These are phyloP conservation scores for Australoheros facetus DNA, from an alignment of 2,797 vertebrate species.

Conservation along the genomic window DNA sequence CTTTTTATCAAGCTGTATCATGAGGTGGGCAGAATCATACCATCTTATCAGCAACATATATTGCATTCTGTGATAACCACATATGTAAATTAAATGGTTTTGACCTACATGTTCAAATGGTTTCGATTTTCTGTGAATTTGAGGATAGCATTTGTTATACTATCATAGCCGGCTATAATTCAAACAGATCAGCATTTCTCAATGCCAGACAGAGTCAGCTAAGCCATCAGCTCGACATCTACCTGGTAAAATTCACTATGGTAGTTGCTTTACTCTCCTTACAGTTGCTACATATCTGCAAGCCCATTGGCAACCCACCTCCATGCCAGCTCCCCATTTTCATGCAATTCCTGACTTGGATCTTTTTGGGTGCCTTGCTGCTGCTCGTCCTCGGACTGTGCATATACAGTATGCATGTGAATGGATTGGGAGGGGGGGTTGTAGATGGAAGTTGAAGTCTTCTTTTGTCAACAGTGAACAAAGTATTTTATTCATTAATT, in stretches of 20 bases:
- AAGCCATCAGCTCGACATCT: background rate
- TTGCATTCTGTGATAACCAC: too few species aligned
- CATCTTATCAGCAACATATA: background rate
- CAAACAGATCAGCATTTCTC: background rate
- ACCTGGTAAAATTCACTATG: background rate
- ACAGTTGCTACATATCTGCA: background rate
- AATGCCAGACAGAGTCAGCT: background rate
- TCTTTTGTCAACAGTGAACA: background rate
- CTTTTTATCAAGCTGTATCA: background rate
- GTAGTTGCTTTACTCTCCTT: background rate
- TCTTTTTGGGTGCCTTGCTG: background rate
- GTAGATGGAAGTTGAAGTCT: background rate
- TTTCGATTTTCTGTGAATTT: too few species aligned
- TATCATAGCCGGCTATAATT: background rate
- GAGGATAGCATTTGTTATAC: background rate
- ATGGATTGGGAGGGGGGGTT: background rate
- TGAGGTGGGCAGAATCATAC: background rate
- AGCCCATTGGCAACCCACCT: background rate
- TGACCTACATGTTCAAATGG: too few species aligned
- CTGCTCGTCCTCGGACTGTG: background rate
- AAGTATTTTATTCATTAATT: background rate
- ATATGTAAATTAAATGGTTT: too few species aligned
- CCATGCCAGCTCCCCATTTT: background rate
- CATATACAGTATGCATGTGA: background rate
- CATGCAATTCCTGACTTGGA: background rate